Evolutionary conservation across 2,113 vertebrate species (phyloP).

Genomic region (Eidolon helvum): DNA sequence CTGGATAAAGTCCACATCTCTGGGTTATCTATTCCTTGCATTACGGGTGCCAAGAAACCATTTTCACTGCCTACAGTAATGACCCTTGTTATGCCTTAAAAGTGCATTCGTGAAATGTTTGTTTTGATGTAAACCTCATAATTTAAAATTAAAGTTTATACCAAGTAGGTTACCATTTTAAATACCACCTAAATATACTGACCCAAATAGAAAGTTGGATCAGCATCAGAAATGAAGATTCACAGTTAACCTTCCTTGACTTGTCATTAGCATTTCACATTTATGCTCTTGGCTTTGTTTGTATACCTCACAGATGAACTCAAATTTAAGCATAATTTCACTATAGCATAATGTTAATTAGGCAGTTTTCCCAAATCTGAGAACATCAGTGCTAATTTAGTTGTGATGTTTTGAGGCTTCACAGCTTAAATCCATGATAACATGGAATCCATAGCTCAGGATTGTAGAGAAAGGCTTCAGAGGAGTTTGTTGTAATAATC

Average conservation of each 20-base stretch:
- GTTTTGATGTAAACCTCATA: conserved; percentile 49
- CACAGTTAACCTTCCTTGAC: conserved; percentile 52
- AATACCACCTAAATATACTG: conserved; percentile 18
- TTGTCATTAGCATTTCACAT: conserved; percentile 54
- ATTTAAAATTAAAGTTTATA: conserved; percentile 52
- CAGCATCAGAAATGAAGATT: conserved; percentile 51
- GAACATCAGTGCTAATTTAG: conserved; percentile 50
- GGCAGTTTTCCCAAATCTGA: conserved; percentile 39
- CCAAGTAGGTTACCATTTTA: conserved; percentile 42
- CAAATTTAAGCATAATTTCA: conserved; percentile 42
- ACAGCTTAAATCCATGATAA: conserved; percentile 48
- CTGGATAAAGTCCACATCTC: conserved; percentile 6
- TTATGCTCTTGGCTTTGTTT: conserved; percentile 55
- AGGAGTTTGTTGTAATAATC: conserved; percentile 41
- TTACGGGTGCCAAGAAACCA: conserved; percentile 16
- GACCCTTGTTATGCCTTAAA: conserved; percentile 44
- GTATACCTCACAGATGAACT: conserved; percentile 42
- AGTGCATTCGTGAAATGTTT: conserved; percentile 57
- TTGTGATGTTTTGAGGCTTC: conserved; percentile 60
- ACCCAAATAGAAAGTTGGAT: conserved; percentile 51
- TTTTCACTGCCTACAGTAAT: conserved; percentile 33
- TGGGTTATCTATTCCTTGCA: background rate
- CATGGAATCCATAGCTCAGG: conserved; percentile 29
- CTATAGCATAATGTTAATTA: conserved; percentile 11
- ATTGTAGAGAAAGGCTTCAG: conserved; percentile 44